Base-by-base conservation (phyloP, 2,797 vertebrate genomes). In the Melanotaenia maccullochi region DNA sequence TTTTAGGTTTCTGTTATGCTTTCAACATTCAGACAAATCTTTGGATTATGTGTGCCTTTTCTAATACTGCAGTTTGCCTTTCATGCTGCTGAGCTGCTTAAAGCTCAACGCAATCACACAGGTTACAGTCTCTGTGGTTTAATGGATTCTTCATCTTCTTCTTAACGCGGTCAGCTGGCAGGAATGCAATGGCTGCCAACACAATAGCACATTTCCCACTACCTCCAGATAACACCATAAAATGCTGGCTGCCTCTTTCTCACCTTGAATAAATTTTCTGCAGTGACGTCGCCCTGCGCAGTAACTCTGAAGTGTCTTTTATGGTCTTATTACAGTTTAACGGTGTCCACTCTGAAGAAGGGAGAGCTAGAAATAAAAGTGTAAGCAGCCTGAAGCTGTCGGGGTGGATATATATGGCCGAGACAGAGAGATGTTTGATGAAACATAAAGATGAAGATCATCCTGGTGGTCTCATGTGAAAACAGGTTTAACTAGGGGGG, bases 101-200 rank as follows among this genome's bases (percentile, higher is more conserved):
- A 49, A 55, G 63, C 30, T 32, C 28, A 35, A 12, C 22, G 57
- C 79, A 55, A 56, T 51, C 69, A 38, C 40, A 51, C 55, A 65
- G 44, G 61, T 49, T 40, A 47, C 71, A 84, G 83, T 83, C 81
- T 51, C 54, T 1, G 38, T 28, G 33, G 38, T 74, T 88, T 92
- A 88, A 89, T 79, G 66, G 85, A 84, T 88, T 84, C 80, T 92
- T 85, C 72, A 89, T 93, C 89, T 85, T 88, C 77, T 73, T 47
- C 78, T 91, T 84, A 82, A 84, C 78, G 76, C 85, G 88, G 86
- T 85, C 90, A 90, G 72, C 86, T 84, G 92, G 92, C 89, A 89
- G 86, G 70, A 91, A 87, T 85, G 89, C 89, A 84, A 86, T 86
- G 88, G 79, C 63, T 51, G 71, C 84, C 78, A 63, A n/a, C 68